phyloP scores from a whole-genome alignment of 1,140 invertebrate species.

The Caenorhabditis inopinata region DNA sequence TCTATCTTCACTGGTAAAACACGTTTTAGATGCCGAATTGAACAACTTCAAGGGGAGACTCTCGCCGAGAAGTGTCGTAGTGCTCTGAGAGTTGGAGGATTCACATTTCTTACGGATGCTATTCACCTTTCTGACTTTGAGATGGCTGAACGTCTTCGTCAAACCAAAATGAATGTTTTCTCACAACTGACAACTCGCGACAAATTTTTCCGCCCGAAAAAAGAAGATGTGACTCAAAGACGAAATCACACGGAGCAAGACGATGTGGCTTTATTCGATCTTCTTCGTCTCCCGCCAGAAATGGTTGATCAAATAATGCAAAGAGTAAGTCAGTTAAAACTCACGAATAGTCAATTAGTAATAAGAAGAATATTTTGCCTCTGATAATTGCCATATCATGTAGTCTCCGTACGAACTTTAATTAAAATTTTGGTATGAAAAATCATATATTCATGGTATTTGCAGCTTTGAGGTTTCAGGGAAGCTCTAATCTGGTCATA shows the following conservation, averaged over 20 bases:
- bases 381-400: too few relatives aligned
- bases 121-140: neutral
- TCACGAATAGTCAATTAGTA: too few relatives aligned
- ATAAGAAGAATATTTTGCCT: too few relatives aligned
- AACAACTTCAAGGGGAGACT: neutral
- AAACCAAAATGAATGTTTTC: neutral
- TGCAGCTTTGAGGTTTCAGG: too few relatives aligned
- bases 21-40: neutral
- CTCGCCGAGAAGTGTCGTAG: neutral
- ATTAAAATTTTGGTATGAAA: too few relatives aligned
- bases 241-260: neutral
- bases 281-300: neutral
- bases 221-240: neutral
- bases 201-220: neutral
- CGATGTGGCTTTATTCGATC: neutral
- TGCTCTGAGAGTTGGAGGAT: neutral
- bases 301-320: conserved; percentile 2
- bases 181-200: neutral
- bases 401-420: too few relatives aligned
- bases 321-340: conserved; percentile 18
- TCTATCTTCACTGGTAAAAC: neutral
- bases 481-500: too few relatives aligned
- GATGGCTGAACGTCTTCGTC: neutral
- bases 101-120: neutral
- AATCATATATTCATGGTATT: too few relatives aligned